A percentile compares a stretch with the other conserved stretches of the same genome.
These are phyloP conservation scores for Trachymyrmex cornetzi DNA, from an alignment of 1,140 invertebrate species.

Conservation along the genomic window DNA sequence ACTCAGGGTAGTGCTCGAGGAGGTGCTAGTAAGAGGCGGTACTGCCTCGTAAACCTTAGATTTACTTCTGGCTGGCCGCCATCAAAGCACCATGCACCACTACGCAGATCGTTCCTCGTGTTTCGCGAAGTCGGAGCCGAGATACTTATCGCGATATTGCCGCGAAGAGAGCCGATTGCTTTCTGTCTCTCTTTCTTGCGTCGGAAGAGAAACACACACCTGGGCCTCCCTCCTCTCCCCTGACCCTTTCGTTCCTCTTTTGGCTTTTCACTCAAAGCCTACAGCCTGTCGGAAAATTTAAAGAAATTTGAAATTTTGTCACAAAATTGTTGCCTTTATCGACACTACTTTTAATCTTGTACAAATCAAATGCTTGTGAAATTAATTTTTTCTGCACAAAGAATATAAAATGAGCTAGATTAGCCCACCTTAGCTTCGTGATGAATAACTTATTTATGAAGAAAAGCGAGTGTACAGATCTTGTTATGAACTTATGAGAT, in stretches of 20 bases:
- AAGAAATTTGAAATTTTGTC: background rate
- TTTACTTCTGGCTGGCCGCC: slow-evolving; percentile 87
- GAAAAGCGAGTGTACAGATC: background rate
- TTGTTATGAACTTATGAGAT: background rate
- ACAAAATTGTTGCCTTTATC: background rate
- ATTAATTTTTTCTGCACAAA: background rate
- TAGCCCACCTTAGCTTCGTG: background rate
- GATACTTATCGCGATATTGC: slow-evolving; percentile 85
- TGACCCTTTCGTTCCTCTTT: background rate
- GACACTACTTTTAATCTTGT: background rate
- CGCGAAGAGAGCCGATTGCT: slow-evolving; percentile 75
- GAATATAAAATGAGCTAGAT: background rate
- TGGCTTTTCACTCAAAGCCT: background rate
- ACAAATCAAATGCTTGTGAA: background rate
- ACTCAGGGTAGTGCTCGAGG: slow-evolving; percentile 85
- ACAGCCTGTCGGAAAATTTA: background rate
- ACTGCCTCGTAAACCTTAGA: slow-evolving; percentile 87
- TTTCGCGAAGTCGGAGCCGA: slow-evolving; percentile 77
- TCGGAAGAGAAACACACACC: slow-evolving; percentile 39
- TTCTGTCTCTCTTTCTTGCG: background rate
- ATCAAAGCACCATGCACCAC: slow-evolving; percentile 84
- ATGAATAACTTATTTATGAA: background rate
- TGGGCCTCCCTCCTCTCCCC: background rate
- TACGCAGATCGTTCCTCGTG: slow-evolving; percentile 72
- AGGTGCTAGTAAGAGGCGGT: slow-evolving; percentile 87